Conservation (phyloP, 1,140 invertebrate genomes). For the Bombus haemorrhoidalis region DNA sequence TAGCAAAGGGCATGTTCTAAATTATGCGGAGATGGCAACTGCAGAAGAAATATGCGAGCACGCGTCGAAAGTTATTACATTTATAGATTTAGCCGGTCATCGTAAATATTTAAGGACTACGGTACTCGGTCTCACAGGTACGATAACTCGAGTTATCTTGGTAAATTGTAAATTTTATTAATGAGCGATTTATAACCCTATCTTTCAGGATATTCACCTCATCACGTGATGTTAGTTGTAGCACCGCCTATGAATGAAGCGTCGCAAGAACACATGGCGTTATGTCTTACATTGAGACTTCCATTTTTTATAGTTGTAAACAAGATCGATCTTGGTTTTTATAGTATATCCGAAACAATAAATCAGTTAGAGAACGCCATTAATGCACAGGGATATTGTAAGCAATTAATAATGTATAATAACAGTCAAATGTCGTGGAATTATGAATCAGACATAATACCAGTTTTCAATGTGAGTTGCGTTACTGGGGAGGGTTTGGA, state of each 20-base stretch:
- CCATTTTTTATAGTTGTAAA: conserved; percentile 96
- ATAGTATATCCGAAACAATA: conserved; percentile 82
- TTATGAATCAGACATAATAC: conserved; percentile 87
- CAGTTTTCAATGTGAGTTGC: conserved; percentile 97
- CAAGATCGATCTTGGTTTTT: conserved; percentile 91
- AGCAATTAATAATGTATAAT: conserved; percentile 89
- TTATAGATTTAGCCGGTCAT: conserved; percentile 98
- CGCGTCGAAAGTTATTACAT: conserved; percentile 95
- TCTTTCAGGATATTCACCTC: conserved; percentile 92
- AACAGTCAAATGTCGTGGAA: conserved; percentile 87
- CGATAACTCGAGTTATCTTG: background rate
- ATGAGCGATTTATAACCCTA: background rate
- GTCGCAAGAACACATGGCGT: conserved; percentile 90
- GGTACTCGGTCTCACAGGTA: conserved; percentile 92
- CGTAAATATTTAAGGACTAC: conserved; percentile 98
- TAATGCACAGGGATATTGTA: conserved; percentile 85
- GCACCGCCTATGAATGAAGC: conserved; percentile 80
- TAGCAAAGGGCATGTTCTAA: conserved; percentile 86
- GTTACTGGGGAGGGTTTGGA: conserved; percentile 94
- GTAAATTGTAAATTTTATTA: background rate
- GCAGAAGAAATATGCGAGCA: conserved; percentile 97
- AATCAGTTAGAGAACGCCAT: conserved; percentile 86
- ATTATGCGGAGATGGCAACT: conserved; percentile 95
- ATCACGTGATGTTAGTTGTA: conserved; percentile 97
- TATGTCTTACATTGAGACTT: conserved; percentile 92